Evolutionary conservation across 1,140 invertebrate genomes (phyloP).

Genomic region (Cotesia chilonis): DNA sequence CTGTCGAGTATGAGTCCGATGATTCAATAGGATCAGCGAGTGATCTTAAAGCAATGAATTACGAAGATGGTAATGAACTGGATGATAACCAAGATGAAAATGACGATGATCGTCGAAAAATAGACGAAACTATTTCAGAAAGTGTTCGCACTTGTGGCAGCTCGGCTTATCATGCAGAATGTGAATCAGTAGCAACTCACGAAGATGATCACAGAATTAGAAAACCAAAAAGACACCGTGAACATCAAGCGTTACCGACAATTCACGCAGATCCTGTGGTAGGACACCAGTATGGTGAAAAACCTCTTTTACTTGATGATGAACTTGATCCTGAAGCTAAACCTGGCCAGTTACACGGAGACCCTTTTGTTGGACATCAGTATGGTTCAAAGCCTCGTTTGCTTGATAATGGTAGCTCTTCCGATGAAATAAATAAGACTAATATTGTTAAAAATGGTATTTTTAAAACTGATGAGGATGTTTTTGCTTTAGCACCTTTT

Average conservation of each 20-base stretch:
- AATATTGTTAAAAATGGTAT: conserved; percentile 49
- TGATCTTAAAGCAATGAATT: conserved; percentile 73
- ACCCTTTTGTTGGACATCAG: conserved; percentile 59
- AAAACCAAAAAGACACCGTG: conserved; percentile 41
- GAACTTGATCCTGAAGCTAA: conserved; percentile 75
- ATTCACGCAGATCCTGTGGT: conserved; percentile 66
- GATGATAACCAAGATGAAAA: conserved; percentile 61
- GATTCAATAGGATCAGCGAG: conserved; percentile 81
- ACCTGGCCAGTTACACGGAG: conserved; percentile 58
- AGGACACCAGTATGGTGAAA: conserved; percentile 82
- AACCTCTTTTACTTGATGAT: conserved; percentile 80
- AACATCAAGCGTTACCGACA: conserved; percentile 39
- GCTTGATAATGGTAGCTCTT: conserved; percentile 49
- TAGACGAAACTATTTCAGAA: conserved; percentile 73
- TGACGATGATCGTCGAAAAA: conserved; percentile 52
- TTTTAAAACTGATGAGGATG: conserved; percentile 68
- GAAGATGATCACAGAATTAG: conserved; percentile 67
- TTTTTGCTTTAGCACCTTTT: conserved; percentile 81
- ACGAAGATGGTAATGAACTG: conserved; percentile 68
- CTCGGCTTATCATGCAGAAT: conserved; percentile 77
- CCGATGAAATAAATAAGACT: conserved; percentile 45
- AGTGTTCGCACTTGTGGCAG: conserved; percentile 74
- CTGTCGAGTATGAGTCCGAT: conserved; percentile 65
- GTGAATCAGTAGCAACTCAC: conserved; percentile 73
- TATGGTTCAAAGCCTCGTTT: conserved; percentile 49